These are phyloP conservation scores for Deilephila porcellus DNA, from an alignment of 2,888 invertebrate genomes.

Conservation along the genomic window DNA sequence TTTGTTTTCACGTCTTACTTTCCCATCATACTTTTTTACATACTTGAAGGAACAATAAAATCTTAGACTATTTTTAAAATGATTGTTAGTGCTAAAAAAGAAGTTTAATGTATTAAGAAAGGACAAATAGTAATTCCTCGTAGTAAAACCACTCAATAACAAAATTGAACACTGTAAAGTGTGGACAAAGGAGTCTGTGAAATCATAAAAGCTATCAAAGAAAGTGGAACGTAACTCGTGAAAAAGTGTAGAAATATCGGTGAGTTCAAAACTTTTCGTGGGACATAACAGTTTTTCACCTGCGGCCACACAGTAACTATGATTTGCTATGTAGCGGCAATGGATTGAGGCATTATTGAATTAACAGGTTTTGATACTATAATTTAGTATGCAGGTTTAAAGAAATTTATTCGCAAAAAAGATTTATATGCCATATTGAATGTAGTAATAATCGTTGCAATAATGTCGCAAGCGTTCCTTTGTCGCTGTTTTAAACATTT, in stretches of 20 bases:
- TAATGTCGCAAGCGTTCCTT: background rate
- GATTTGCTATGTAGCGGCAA: background rate
- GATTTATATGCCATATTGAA: background rate
- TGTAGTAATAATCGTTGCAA: background rate
- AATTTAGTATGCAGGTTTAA: too few relatives aligned
- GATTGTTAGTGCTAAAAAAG: too few relatives aligned
- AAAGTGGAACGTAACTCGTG: background rate
- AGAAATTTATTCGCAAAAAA: too few relatives aligned
- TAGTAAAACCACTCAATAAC: background rate
- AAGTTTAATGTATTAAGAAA: too few relatives aligned
- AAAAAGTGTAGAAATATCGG: conserved; percentile 4
- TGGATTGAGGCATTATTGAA: background rate
- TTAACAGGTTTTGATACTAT: too few relatives aligned
- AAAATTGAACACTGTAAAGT: background rate
- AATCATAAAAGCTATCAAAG: conserved; percentile 17
- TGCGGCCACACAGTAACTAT: background rate
- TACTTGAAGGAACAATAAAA: too few relatives aligned
- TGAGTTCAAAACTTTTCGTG: background rate
- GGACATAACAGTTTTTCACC: background rate
- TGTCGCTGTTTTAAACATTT: background rate
- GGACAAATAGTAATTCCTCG: background rate
- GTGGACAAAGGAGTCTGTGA: conserved; percentile 1
- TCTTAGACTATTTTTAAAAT: too few relatives aligned
- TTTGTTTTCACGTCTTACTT: too few relatives aligned
- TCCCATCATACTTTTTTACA: too few relatives aligned